Evolutionary conservation across 1,140 invertebrate genomes (phyloP).

Genomic region (Tachypleus tridentatus): DNA sequence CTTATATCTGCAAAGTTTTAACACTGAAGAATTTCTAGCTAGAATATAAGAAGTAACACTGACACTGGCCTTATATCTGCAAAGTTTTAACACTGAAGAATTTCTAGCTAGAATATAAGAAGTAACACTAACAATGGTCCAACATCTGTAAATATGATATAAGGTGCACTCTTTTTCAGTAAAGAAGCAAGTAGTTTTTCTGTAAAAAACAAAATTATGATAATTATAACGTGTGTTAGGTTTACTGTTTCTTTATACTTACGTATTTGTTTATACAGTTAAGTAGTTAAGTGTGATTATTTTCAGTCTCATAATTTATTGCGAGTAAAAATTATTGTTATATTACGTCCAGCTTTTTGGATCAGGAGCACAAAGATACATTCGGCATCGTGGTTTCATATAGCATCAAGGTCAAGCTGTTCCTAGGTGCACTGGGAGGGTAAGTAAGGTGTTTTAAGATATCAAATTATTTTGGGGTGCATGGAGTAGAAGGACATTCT

Average conservation of each 20-base stretch:
- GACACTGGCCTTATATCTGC: too few species aligned
- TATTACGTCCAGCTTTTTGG: slow-evolving; percentile 3
- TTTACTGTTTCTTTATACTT: too few species aligned
- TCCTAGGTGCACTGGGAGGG: slow-evolving; percentile 80
- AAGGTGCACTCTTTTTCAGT: too few species aligned
- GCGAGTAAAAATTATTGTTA: not conserved
- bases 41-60: too few species aligned
- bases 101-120: too few species aligned
- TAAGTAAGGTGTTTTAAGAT: slow-evolving; percentile 6
- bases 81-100: too few species aligned
- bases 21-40: too few species aligned
- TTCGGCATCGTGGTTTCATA: slow-evolving; percentile 85
- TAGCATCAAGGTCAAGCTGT: slow-evolving; percentile 88
- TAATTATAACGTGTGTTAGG: not conserved
- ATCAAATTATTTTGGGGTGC: not conserved
- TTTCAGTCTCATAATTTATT: too few species aligned
- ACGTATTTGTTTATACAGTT: not conserved
- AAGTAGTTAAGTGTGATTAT: too few species aligned
- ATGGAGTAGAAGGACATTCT: not conserved
- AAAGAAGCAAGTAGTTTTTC: not conserved
- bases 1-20: too few species aligned
- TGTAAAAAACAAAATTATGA: not conserved
- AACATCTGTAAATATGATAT: too few species aligned
- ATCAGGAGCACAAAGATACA: slow-evolving; percentile 57
- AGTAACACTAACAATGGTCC: too few species aligned